Evolutionary conservation across 2,888 invertebrate species (phyloP).

Genomic region (Yponomeuta malinellus): DNA sequence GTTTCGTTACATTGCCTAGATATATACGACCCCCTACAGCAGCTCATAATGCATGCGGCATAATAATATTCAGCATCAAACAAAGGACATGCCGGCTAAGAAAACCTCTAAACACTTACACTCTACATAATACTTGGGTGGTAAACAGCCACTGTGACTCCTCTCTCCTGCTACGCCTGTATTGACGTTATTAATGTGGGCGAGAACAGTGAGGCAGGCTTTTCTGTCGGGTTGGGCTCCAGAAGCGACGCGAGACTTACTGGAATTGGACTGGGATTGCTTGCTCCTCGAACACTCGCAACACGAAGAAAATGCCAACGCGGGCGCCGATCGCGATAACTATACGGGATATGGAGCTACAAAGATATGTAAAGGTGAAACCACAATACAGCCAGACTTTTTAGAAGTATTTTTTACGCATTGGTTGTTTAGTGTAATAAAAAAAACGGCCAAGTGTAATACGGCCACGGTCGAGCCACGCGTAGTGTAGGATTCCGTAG

Average conservation of each 20-base stretch:
- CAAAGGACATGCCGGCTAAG: too few relatives aligned
- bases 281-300: not conserved
- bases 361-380: not conserved
- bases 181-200: constrained; percentile 11
- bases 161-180: not conserved
- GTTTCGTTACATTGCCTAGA: too few relatives aligned
- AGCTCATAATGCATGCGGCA: too few relatives aligned
- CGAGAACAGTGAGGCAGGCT: constrained; percentile 6
- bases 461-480: too few relatives aligned
- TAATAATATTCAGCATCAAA: too few relatives aligned
- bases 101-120: not conserved
- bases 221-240: not conserved
- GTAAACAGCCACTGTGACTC: not conserved
- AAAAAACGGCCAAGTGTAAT: too few relatives aligned
- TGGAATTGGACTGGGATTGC: constrained; percentile 4
- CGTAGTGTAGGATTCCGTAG: too few relatives aligned
- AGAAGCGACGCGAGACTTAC: not conserved
- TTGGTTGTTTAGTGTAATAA: too few relatives aligned
- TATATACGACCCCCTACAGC: too few relatives aligned
- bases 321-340: not conserved
- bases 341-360: not conserved
- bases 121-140: not conserved
- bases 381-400: too few relatives aligned
- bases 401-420: too few relatives aligned
- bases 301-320: constrained; percentile 1